Conservation (phyloP, 1,140 invertebrate genomes). For the Hydropsyche tenuis region DNA sequence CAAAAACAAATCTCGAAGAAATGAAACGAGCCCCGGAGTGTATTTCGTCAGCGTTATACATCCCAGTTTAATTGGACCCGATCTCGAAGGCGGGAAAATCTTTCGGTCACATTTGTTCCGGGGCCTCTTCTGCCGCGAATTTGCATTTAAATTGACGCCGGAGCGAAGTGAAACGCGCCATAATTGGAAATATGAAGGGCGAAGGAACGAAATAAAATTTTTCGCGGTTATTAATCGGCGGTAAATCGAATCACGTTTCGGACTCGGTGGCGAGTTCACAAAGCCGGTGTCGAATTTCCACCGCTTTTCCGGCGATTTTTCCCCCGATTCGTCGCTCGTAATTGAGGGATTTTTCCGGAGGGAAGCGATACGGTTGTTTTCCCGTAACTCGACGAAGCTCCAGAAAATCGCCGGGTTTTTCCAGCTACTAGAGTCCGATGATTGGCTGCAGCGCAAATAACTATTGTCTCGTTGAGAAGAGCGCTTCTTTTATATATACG, state of each 20-base stretch:
- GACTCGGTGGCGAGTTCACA: conserved; percentile 5
- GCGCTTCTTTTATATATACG: too few relatives aligned
- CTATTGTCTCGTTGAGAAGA: too few relatives aligned
- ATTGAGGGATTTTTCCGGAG: conserved; percentile 2
- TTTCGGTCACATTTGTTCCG: conserved; percentile 28
- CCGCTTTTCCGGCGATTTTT: too few relatives aligned
- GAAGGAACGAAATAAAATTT: conserved; percentile 20
- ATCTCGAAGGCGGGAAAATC: not conserved
- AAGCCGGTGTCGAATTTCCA: conserved; percentile 6
- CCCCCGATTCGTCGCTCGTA: not conserved
- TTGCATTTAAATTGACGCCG: conserved; percentile 32
- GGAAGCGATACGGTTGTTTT: too few relatives aligned
- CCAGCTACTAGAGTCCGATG: too few relatives aligned
- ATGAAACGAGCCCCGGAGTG: not conserved
- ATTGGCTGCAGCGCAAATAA: too few relatives aligned
- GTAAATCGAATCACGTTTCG: conserved; percentile 21
- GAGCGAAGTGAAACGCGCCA: conserved; percentile 6
- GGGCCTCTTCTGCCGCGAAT: not conserved
- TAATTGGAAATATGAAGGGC: conserved; percentile 32
- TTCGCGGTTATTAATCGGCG: conserved; percentile 19
- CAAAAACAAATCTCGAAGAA: too few relatives aligned
- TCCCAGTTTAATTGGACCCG: not conserved
- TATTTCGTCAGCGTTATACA: not conserved
- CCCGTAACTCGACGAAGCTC: too few relatives aligned
- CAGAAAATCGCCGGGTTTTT: too few relatives aligned